These are phyloP conservation scores for Pseudolycoriella hygida DNA, from an alignment of 2,888 invertebrate species.

Conservation along the genomic window DNA sequence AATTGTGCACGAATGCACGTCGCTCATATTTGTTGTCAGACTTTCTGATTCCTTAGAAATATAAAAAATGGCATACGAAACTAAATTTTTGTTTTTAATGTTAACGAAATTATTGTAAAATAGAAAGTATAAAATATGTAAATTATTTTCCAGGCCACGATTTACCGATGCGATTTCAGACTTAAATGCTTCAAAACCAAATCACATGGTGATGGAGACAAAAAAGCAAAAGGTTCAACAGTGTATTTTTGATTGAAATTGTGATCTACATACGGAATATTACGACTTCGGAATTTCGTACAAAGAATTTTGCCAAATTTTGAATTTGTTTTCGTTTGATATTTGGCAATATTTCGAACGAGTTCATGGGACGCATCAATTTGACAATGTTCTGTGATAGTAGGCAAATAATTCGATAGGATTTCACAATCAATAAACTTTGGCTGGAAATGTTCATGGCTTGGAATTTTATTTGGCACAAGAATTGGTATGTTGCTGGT, in stretches of 20 bases:
- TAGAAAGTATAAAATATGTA: too few species aligned
- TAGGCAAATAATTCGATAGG: neutral
- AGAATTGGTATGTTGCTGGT: constrained; percentile 7
- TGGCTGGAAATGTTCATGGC: constrained; percentile 12
- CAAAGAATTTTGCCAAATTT: constrained; percentile 34
- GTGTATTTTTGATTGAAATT: constrained; percentile 8
- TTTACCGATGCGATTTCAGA: neutral
- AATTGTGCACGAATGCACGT: too few species aligned
- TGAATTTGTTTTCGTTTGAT: constrained; percentile 17
- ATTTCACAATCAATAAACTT: constrained; percentile 24
- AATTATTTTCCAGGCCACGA: neutral
- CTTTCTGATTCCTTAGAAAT: too few species aligned
- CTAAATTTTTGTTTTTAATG: too few species aligned
- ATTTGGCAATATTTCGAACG: constrained; percentile 1
- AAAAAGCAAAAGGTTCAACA: constrained; percentile 34
- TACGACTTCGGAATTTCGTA: constrained; percentile 18
- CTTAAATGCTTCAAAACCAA: constrained; percentile 24
- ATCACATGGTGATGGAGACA: constrained; percentile 42
- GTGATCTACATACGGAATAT: constrained; percentile 13
- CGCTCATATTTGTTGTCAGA: too few species aligned
- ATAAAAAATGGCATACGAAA: too few species aligned
- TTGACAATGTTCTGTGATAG: constrained; percentile 14
- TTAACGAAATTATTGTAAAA: too few species aligned
- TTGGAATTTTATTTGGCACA: constrained; percentile 16
- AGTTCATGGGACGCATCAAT: constrained; percentile 17